Percentiles rank a stretch among this genome's conserved stretches.
Evolutionary conservation across 2,888 invertebrate species (phyloP).

Genomic region (Epinotia bilunana): DNA sequence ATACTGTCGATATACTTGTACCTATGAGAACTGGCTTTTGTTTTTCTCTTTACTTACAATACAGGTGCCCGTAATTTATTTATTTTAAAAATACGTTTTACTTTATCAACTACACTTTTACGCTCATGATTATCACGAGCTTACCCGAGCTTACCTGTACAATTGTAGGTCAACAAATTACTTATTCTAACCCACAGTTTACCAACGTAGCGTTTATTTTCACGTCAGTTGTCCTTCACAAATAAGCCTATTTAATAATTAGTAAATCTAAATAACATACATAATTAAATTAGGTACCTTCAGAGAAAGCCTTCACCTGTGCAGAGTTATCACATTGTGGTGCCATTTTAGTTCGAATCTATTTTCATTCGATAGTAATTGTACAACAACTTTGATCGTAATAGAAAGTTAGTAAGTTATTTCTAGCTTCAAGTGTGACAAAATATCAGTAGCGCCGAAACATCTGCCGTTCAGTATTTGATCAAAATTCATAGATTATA

Average conservation of each 20-base stretch:
- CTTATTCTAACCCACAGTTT: too few species aligned
- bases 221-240: too few species aligned
- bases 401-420: neutral
- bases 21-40: neutral
- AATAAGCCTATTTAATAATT: too few species aligned
- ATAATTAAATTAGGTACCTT: too few species aligned
- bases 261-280: too few species aligned
- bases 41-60: neutral
- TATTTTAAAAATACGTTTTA: neutral
- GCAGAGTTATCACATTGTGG: neutral
- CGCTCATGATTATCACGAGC: neutral
- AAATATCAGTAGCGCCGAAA: conserved; percentile 15
- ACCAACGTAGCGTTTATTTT: too few species aligned
- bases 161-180: neutral
- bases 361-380: neutral
- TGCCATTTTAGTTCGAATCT: neutral
- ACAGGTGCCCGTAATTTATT: neutral
- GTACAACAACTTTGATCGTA: neutral
- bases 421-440: conserved; percentile 3
- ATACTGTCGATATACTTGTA: too few species aligned
- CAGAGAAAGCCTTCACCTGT: neutral
- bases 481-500: conserved; percentile 20
- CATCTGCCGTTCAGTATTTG: conserved; percentile 9
- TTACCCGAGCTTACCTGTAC: neutral
- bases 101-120: neutral